phyloP scores from a whole-genome alignment of 2,797 vertebrate genomes.

The Mus spretus region DNA sequence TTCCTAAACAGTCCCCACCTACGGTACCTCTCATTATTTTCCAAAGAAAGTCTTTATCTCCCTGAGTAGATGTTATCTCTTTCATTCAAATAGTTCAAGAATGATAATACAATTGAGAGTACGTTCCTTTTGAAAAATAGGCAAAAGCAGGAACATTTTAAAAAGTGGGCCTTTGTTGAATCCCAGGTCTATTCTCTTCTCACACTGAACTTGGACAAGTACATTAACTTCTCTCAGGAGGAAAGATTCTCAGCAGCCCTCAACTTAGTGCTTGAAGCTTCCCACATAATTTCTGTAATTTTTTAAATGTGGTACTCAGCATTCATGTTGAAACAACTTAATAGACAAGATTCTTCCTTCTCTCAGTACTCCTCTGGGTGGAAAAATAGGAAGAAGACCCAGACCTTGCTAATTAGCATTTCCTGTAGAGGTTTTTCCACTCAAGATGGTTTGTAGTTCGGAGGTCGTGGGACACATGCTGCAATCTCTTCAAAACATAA shows the following conservation, averaged over 20 bases:
- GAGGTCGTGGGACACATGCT: background rate
- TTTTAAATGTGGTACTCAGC: background rate
- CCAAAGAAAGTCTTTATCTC: slow-evolving; percentile 5
- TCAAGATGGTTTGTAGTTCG: background rate
- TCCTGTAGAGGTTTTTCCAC: background rate
- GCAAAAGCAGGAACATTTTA: background rate
- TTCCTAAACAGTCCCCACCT: slow-evolving; percentile 53
- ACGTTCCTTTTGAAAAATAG: background rate
- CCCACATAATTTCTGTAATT: slow-evolving; percentile 9
- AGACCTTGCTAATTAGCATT: background rate
- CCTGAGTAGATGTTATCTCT: slow-evolving; percentile 21
- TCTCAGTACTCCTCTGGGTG: background rate
- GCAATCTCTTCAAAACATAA: background rate
- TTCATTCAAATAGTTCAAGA: background rate
- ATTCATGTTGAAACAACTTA: background rate
- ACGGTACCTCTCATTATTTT: slow-evolving; percentile 22
- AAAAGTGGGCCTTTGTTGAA: background rate
- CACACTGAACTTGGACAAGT: slow-evolving; percentile 1
- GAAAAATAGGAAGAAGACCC: background rate
- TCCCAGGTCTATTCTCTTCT: background rate
- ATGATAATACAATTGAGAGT: background rate
- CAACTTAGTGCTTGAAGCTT: background rate
- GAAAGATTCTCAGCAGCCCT: background rate
- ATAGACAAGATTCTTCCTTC: background rate
- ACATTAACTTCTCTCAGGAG: background rate